Percentiles rank a stretch among this genome's conserved stretches.
Evolutionary conservation across 2,888 invertebrate genomes (phyloP).

Genomic region (Mellilla xanthometata): DNA sequence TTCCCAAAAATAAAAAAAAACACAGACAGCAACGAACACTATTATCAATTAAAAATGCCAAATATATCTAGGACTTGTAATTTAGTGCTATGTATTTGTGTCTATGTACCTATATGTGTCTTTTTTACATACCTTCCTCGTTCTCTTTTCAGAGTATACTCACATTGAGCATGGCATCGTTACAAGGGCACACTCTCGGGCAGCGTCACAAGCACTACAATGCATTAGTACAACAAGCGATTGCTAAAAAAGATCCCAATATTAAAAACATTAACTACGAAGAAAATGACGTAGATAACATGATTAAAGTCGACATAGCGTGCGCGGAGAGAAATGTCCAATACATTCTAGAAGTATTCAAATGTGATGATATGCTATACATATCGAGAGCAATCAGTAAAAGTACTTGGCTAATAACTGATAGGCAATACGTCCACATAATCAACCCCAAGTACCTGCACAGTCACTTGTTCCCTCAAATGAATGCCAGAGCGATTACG

Average conservation of each 20-base stretch:
- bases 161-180: constrained; percentile 54
- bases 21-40: too few species aligned
- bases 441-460: constrained; percentile 60
- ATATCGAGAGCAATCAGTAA: constrained; percentile 58
- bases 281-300: constrained; percentile 41
- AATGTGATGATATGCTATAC: constrained; percentile 55
- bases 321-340: constrained; percentile 41
- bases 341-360: constrained; percentile 46
- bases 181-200: constrained; percentile 46
- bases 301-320: constrained; percentile 55
- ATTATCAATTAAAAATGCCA: too few species aligned
- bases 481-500: constrained; percentile 54
- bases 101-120: too few species aligned
- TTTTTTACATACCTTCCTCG: too few species aligned
- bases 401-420: constrained; percentile 57
- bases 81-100: too few species aligned
- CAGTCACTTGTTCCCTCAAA: constrained; percentile 48
- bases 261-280: constrained; percentile 11
- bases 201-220: constrained; percentile 38
- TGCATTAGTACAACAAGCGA: constrained; percentile 29
- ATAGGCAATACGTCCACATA: constrained; percentile 52
- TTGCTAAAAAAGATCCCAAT: constrained; percentile 10
- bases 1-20: too few species aligned
- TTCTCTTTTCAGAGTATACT: too few species aligned
- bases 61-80: too few species aligned